Conservation (phyloP, 1,140 invertebrate species). For the Nephila pilipes region DNA sequence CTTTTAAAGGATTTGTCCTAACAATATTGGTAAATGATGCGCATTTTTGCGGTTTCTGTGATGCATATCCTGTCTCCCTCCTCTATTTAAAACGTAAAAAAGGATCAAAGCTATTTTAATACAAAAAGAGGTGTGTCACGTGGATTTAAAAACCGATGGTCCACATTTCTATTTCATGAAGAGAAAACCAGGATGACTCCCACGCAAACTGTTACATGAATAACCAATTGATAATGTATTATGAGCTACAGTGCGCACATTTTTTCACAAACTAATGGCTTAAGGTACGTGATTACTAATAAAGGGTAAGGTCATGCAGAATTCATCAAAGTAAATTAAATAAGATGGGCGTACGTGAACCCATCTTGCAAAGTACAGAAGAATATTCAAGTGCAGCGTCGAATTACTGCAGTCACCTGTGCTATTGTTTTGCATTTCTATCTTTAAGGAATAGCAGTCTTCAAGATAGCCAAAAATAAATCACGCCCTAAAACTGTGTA, state of each 20-base stretch:
- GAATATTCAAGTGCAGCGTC: neutral
- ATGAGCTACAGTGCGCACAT: neutral
- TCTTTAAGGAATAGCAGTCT: neutral
- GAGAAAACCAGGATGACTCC: conserved; percentile 8
- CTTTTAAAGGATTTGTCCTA: no score
- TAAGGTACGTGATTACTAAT: neutral
- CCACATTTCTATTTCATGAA: conserved; percentile 4
- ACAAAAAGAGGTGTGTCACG: conserved; percentile 14
- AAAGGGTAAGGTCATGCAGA: neutral
- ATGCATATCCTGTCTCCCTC: neutral
- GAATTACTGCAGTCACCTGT: neutral
- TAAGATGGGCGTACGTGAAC: neutral
- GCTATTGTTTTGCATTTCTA: neutral
- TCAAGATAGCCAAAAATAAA: neutral
- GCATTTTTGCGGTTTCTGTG: no score
- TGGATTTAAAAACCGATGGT: neutral
- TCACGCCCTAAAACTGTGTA: neutral
- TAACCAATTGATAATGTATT: neutral
- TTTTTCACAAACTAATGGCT: neutral
- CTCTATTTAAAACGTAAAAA: conserved; percentile 12
- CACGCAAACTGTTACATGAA: neutral
- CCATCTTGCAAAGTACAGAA: neutral
- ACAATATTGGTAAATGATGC: no score
- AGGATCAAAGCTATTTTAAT: neutral
- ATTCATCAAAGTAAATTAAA: neutral